Evolutionary conservation across 1,140 invertebrate genomes (phyloP).

Genomic region (Bathynomus jamesi): DNA sequence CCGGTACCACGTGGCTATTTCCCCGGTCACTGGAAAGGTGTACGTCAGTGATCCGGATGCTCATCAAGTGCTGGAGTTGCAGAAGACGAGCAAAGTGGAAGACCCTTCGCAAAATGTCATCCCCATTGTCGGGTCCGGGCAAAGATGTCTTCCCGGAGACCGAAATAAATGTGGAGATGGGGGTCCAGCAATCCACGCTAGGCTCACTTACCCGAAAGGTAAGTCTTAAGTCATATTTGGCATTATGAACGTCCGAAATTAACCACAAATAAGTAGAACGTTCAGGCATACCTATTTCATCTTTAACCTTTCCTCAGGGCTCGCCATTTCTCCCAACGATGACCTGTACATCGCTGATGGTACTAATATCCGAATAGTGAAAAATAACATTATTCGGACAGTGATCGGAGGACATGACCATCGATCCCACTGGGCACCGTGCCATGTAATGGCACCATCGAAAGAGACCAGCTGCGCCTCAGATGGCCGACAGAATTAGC

Average conservation of each 20-base stretch:
- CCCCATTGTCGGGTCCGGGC: slow-evolving; percentile 80
- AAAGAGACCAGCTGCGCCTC: slow-evolving; percentile 75
- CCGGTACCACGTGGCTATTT: slow-evolving; percentile 89
- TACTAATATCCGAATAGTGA: slow-evolving; percentile 85
- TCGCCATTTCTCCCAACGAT: slow-evolving; percentile 79
- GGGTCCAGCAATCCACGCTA: slow-evolving; percentile 78
- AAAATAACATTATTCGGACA: slow-evolving; percentile 84
- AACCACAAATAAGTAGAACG: no score
- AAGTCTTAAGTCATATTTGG: no score
- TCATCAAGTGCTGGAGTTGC: slow-evolving; percentile 82
- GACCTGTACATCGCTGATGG: slow-evolving; percentile 85
- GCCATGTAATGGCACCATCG: slow-evolving; percentile 84
- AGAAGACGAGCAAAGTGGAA: slow-evolving; percentile 50
- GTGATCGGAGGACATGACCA: slow-evolving; percentile 93
- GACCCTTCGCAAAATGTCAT: slow-evolving; percentile 82
- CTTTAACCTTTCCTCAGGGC: no score
- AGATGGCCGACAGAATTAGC: slow-evolving; percentile 90
- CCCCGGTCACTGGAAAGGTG: slow-evolving; percentile 82
- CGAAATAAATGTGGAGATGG: slow-evolving; percentile 92
- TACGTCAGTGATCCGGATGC: slow-evolving; percentile 92
- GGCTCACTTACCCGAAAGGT: slow-evolving; percentile 88
- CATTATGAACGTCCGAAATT: no score
- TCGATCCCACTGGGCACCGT: slow-evolving; percentile 93
- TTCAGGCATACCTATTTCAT: no score
- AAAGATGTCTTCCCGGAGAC: slow-evolving; percentile 85